Evolutionary conservation across 2,797 vertebrate species (phyloP).

Genomic region (Melanotaenia nigrans): DNA sequence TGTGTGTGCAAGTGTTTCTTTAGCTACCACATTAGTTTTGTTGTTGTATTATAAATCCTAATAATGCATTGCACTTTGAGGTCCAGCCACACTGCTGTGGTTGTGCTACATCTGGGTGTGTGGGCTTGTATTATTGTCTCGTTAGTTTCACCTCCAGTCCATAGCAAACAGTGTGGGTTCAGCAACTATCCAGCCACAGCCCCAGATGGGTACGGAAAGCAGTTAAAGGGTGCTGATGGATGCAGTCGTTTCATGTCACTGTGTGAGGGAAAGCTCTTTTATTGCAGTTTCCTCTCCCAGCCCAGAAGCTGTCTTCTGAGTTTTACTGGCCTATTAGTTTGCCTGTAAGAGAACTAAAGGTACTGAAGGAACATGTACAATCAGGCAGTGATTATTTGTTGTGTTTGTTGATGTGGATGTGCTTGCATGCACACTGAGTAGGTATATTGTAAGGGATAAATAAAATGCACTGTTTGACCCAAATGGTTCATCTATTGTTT

Average conservation of each 20-base stretch:
- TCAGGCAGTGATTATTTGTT: constrained; percentile 45
- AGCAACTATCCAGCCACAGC: constrained; percentile 36
- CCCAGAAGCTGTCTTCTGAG: constrained; percentile 61
- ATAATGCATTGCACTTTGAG: constrained; percentile 65
- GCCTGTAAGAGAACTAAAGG: constrained; percentile 41
- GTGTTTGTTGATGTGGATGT: constrained; percentile 23
- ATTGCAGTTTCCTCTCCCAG: constrained; percentile 52
- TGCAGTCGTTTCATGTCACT: constrained; percentile 65
- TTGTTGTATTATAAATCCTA: constrained; percentile 65
- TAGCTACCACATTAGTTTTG: constrained; percentile 61
- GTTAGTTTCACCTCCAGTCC: constrained; percentile 66
- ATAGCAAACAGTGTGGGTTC: constrained; percentile 55
- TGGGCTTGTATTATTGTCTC: constrained; percentile 67
- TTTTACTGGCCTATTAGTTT: constrained; percentile 73
- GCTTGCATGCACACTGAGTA: constrained; percentile 15
- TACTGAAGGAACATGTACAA: constrained; percentile 26
- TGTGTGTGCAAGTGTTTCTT: background rate
- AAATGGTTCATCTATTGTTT: constrained; percentile 6
- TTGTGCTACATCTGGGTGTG: constrained; percentile 36
- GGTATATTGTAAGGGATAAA: constrained; percentile 30
- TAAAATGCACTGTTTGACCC: constrained; percentile 30
- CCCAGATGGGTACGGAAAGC: constrained; percentile 56
- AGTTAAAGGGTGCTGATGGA: constrained; percentile 67
- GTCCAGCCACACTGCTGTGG: constrained; percentile 43
- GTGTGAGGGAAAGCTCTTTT: constrained; percentile 61